Conservation (phyloP, 1,140 invertebrate species). For the Drosophila novamexicana region DNA sequence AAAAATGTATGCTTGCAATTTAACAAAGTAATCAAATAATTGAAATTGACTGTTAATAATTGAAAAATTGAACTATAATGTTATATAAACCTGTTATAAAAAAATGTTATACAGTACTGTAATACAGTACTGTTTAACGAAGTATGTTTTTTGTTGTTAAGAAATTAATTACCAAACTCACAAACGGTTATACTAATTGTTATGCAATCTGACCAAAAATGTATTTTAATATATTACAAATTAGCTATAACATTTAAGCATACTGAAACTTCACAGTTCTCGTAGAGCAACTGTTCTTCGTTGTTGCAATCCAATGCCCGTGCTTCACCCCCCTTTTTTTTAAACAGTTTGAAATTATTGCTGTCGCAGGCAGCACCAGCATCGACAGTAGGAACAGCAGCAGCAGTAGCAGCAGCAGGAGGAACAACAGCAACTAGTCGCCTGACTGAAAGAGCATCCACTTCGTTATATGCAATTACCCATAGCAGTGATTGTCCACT, state of each 20-base stretch:
- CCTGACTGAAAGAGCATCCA: not conserved
- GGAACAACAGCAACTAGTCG: not conserved
- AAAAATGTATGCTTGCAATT: too few species aligned
- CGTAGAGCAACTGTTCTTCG: conserved; percentile 22
- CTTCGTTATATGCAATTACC: conserved; percentile 65
- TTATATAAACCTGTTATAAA: not conserved
- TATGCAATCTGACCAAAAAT: too few species aligned
- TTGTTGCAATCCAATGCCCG: not conserved
- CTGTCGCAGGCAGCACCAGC: conserved; percentile 54
- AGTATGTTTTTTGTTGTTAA: too few species aligned
- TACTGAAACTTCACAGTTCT: not conserved
- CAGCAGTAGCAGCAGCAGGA: not conserved
- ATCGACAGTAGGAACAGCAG: conserved; percentile 1
- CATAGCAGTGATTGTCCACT: conserved; percentile 77
- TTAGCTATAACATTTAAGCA: not conserved
- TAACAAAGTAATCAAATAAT: not conserved
- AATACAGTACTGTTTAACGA: conserved; percentile 13
- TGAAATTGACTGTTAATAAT: not conserved
- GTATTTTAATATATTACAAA: too few species aligned
- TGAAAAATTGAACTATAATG: not conserved
- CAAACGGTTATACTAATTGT: too few species aligned
- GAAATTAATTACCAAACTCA: too few species aligned
- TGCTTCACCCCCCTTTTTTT: conserved; percentile 27
- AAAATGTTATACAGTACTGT: not conserved
- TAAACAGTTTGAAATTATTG: conserved; percentile 70